Evolutionary conservation across 2,888 invertebrate species (phyloP).

Genomic region (Drosophila colorata): DNA sequence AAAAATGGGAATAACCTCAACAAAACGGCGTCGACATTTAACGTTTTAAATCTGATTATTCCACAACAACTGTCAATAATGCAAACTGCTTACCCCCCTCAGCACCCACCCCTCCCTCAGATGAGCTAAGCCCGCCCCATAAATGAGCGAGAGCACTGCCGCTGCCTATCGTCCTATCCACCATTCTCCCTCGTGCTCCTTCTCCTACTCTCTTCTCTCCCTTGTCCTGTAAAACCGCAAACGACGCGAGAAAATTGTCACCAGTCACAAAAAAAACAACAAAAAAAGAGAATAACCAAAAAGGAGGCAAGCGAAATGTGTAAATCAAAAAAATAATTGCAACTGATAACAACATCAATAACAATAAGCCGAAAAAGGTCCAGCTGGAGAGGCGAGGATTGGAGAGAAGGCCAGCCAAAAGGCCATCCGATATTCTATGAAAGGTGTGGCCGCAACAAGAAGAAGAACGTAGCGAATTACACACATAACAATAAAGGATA

Average conservation of each 20-base stretch:
- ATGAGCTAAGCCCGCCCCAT: constrained; percentile 51
- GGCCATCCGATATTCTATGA: constrained; percentile 23
- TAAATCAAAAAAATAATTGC: constrained; percentile 82
- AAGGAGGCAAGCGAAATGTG: constrained; percentile 54
- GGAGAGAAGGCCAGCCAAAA: neutral
- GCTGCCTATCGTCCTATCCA: constrained; percentile 3
- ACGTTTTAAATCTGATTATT: constrained; percentile 82
- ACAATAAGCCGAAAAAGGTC: constrained; percentile 69
- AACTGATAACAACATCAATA: constrained; percentile 82
- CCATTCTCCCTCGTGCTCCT: neutral
- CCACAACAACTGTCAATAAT: constrained; percentile 82
- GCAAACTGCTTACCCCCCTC: constrained; percentile 53
- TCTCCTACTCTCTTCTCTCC: neutral
- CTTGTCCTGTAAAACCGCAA: constrained; percentile 63
- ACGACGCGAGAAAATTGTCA: constrained; percentile 79
- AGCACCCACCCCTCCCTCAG: neutral
- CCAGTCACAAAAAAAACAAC: constrained; percentile 32
- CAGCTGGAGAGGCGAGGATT: constrained; percentile 3
- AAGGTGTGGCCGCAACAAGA: constrained; percentile 31
- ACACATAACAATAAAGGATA: constrained; percentile 61
- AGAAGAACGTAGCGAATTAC: constrained; percentile 49
- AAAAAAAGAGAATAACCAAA: constrained; percentile 1
- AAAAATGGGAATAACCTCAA: constrained; percentile 23
- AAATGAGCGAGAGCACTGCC: constrained; percentile 36
- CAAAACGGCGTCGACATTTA: constrained; percentile 73